Evolutionary conservation across 2,113 vertebrate genomes (phyloP).

Genomic region (Upupa epops): DNA sequence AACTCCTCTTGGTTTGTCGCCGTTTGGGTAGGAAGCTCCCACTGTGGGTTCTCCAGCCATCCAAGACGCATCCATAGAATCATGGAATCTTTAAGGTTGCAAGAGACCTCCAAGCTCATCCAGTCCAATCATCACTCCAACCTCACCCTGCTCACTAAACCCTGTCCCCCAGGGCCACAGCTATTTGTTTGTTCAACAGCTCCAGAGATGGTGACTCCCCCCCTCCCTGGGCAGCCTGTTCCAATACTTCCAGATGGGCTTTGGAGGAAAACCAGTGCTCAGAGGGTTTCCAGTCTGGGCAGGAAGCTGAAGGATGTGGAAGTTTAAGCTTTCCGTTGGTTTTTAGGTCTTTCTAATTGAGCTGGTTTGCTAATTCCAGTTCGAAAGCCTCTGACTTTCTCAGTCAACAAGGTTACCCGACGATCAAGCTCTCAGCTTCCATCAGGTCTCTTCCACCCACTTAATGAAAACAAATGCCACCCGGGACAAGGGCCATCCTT

Average conservation of each 20-base stretch:
- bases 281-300: rapidly evolving
- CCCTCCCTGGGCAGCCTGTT: no score
- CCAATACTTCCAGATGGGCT: neutral
- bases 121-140: no score
- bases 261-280: neutral
- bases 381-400: neutral
- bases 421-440: neutral
- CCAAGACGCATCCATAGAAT: neutral
- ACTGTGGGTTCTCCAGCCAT: neutral
- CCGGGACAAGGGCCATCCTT: neutral
- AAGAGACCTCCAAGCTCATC: no score
- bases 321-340: neutral
- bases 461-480: conserved; percentile 53
- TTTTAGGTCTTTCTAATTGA: neutral
- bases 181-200: no score
- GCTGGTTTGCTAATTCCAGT: neutral
- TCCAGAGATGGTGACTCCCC: no score
- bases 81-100: no score
- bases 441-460: neutral
- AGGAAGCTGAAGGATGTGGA: neutral
- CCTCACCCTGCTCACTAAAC: no score
- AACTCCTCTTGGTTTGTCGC: neutral
- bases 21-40: neutral
- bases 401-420: neutral
- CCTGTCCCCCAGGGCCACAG: no score